Percentiles rank a stretch among this genome's conserved stretches.
Conservation (phyloP, 2,113 vertebrate species). For the Malaclemys terrapin region DNA sequence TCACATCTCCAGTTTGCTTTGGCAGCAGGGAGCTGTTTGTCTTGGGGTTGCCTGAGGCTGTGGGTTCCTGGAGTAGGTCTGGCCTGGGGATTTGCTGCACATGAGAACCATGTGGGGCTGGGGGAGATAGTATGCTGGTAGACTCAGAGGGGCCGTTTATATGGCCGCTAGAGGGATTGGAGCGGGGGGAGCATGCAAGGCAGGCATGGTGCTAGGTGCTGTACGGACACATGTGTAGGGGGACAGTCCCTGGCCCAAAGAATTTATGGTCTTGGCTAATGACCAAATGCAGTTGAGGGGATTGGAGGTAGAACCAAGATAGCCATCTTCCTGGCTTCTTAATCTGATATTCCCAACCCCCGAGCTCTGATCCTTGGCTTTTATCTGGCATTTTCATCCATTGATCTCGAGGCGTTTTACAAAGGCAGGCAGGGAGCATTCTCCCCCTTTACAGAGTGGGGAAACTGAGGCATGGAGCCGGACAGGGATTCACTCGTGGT, state of each 20-base stretch:
- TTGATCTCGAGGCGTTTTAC: background rate
- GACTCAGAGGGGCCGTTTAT: no score
- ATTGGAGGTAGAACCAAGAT: background rate
- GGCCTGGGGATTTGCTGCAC: background rate
- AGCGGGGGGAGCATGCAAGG: background rate
- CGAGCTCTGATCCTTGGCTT: no score
- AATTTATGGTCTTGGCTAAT: background rate
- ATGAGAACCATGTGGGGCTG: background rate
- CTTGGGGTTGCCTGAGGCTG: no score
- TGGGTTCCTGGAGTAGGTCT: background rate
- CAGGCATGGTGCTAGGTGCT: background rate
- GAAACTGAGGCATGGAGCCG: background rate
- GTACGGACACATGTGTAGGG: background rate
- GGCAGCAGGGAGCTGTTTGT: background rate
- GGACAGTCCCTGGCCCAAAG: background rate
- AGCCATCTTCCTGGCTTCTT: background rate
- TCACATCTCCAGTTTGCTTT: background rate
- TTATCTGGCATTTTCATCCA: no score
- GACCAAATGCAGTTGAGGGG: no score
- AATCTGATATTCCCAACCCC: background rate
- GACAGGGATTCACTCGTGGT: background rate
- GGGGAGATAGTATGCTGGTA: background rate
- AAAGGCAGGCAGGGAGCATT: accelerated
- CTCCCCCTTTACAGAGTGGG: background rate
- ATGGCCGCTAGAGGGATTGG: background rate